A percentile compares a stretch with the other conserved stretches of the same genome.
phyloP scores from a whole-genome alignment of 1,140 invertebrate species.

The Tetragnatha versicolor region DNA sequence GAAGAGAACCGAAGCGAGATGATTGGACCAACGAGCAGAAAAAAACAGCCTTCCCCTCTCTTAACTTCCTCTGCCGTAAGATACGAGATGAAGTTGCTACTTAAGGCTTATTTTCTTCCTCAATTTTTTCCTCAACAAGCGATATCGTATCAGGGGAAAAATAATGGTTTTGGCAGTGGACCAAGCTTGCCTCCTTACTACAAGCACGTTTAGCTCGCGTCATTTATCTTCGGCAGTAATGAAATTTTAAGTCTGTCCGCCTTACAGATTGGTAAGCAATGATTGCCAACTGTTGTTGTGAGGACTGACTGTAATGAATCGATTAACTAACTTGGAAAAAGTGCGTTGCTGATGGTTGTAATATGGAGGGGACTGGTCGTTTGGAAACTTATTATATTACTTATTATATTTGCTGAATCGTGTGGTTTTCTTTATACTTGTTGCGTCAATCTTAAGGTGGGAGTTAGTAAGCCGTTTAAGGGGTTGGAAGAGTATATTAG shows the following conservation, averaged over 20 bases:
- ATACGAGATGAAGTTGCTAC: not conserved
- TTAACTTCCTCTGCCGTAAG: not conserved
- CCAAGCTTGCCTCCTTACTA: conserved; percentile 1
- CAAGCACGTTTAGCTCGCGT: not conserved
- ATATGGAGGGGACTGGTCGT: too few relatives aligned
- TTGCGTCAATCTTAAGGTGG: too few relatives aligned
- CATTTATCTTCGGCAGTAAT: not conserved
- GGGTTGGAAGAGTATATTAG: too few relatives aligned
- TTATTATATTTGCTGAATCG: too few relatives aligned
- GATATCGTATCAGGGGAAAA: conserved; percentile 1
- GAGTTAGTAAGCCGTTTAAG: too few relatives aligned
- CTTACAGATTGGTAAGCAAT: not conserved
- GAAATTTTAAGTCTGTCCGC: not conserved
- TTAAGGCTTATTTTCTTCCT: not conserved
- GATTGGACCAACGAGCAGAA: too few relatives aligned
- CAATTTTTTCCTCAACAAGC: not conserved
- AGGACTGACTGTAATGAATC: not conserved
- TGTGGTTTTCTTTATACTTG: too few relatives aligned
- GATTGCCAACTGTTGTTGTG: not conserved
- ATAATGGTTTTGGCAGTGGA: not conserved
- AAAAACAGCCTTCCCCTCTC: too few relatives aligned
- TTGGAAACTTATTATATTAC: too few relatives aligned
- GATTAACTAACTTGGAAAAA: too few relatives aligned
- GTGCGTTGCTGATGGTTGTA: too few relatives aligned
- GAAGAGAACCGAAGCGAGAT: too few relatives aligned